These are phyloP conservation scores for Metallyticus violacea DNA, from an alignment of 2,888 invertebrate genomes.

Conservation along the genomic window DNA sequence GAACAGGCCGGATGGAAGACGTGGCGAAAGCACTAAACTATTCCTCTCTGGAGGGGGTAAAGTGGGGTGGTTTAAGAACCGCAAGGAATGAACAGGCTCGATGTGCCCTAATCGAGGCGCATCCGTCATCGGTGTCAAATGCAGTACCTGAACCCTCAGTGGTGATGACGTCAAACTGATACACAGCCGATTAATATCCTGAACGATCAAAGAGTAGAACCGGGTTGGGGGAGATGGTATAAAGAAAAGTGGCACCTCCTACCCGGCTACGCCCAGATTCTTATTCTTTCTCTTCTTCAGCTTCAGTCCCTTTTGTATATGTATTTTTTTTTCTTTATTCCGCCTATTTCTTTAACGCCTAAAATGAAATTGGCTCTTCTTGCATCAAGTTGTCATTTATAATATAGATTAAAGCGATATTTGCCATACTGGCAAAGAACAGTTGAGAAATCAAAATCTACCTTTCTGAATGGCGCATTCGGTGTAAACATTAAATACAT, in stretches of 20 bases:
- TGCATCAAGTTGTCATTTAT: too few relatives aligned
- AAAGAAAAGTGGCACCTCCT: not conserved
- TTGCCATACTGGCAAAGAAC: too few relatives aligned
- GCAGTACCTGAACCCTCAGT: not conserved
- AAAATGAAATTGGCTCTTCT: too few relatives aligned
- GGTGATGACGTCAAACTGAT: conserved; percentile 12
- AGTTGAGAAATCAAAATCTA: too few relatives aligned
- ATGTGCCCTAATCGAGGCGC: conserved; percentile 8
- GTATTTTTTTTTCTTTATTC: too few relatives aligned
- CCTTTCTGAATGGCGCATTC: too few relatives aligned
- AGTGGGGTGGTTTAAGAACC: not conserved
- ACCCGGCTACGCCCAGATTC: not conserved
- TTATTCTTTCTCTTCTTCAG: not conserved
- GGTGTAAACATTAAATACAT: too few relatives aligned
- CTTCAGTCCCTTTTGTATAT: too few relatives aligned
- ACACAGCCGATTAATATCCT: conserved; percentile 21
- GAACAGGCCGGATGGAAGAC: too few relatives aligned
- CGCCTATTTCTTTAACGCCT: too few relatives aligned
- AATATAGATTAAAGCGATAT: too few relatives aligned
- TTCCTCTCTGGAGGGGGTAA: not conserved
- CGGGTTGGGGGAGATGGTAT: not conserved
- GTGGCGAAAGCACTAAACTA: not conserved
- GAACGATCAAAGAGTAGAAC: not conserved
- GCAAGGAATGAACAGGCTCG: not conserved
- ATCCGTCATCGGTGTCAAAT: conserved; percentile 22